A percentile compares a stretch with the other conserved stretches of the same genome.
These are phyloP conservation scores for Xiphias gladius DNA, from an alignment of 2,113 vertebrate species.

Conservation along the genomic window DNA sequence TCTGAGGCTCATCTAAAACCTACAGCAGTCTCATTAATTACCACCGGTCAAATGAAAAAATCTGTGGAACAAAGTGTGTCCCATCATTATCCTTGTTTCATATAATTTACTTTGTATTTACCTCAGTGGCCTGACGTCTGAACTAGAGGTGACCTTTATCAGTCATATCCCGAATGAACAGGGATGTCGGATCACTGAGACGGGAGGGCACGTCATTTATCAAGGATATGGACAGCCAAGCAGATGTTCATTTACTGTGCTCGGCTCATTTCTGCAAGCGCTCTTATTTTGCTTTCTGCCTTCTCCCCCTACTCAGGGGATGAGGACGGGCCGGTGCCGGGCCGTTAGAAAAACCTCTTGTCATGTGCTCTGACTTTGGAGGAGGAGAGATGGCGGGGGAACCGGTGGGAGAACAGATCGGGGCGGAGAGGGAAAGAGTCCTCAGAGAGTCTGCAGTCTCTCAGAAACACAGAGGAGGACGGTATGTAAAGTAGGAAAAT, in stretches of 20 bases:
- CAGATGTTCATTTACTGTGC: slow-evolving; percentile 54
- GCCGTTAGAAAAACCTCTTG: slow-evolving; percentile 34
- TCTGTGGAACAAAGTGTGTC: not conserved
- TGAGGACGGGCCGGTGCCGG: slow-evolving; percentile 25
- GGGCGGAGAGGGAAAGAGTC: not conserved
- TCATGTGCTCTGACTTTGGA: slow-evolving; percentile 43
- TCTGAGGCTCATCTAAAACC: not conserved
- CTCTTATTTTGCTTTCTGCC: slow-evolving; percentile 41
- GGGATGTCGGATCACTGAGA: slow-evolving; percentile 10
- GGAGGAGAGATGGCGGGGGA: slow-evolving; percentile 3
- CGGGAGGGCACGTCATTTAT: not conserved
- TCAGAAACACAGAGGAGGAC: not conserved
- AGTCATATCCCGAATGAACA: not conserved
- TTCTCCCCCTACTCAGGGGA: slow-evolving; percentile 21
- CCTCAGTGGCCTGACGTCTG: not conserved
- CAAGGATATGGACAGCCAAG: slow-evolving; percentile 33
- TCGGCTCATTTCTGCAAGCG: slow-evolving; percentile 37
- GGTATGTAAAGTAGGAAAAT: not conserved
- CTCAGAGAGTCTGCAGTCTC: slow-evolving; percentile 3
- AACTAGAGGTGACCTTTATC: not conserved
- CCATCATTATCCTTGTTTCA: no score
- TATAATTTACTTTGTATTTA: not conserved
- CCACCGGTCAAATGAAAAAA: not conserved
- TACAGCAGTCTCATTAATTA: not conserved
- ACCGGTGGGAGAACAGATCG: slow-evolving; percentile 6